Conservation (phyloP, 2,113 vertebrate genomes). For the Oriolus oriolus region DNA sequence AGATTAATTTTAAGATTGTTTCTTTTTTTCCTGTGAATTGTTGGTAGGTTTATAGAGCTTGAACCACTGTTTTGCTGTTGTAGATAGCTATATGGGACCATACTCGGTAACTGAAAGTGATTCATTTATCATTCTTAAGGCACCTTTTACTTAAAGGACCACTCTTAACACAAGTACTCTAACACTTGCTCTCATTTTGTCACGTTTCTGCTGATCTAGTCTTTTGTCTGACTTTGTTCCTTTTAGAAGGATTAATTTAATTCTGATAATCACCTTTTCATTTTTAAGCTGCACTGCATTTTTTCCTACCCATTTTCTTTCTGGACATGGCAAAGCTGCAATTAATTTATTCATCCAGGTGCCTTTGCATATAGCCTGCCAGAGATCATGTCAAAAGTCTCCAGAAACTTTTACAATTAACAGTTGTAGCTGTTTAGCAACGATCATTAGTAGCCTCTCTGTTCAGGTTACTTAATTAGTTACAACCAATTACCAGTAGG, state of each 20-base stretch:
- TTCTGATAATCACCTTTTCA: not conserved
- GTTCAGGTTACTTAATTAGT: constrained; percentile 26
- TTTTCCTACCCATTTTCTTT: constrained; percentile 1
- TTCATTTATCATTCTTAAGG: not conserved
- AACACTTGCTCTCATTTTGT: not conserved
- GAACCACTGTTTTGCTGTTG: not conserved
- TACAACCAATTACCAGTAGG: not conserved
- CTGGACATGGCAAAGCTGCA: not conserved
- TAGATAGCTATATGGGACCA: not conserved
- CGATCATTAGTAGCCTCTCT: not conserved
- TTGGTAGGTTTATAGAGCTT: not conserved
- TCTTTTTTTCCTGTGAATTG: not conserved
- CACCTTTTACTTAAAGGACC: not conserved
- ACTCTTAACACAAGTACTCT: not conserved
- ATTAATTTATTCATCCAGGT: constrained; percentile 11
- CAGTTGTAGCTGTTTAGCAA: not conserved
- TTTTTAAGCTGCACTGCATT: not conserved
- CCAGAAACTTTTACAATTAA: constrained; percentile 38
- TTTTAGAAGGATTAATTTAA: not conserved
- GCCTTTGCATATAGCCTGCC: not conserved
- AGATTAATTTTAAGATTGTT: not conserved
- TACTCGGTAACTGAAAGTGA: not conserved
- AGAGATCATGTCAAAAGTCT: constrained; percentile 14
- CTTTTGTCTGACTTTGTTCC: not conserved
- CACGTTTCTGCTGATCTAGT: not conserved